These are phyloP conservation scores for Nematolebias whitei DNA, from an alignment of 2,113 vertebrate species.

Conservation along the genomic window DNA sequence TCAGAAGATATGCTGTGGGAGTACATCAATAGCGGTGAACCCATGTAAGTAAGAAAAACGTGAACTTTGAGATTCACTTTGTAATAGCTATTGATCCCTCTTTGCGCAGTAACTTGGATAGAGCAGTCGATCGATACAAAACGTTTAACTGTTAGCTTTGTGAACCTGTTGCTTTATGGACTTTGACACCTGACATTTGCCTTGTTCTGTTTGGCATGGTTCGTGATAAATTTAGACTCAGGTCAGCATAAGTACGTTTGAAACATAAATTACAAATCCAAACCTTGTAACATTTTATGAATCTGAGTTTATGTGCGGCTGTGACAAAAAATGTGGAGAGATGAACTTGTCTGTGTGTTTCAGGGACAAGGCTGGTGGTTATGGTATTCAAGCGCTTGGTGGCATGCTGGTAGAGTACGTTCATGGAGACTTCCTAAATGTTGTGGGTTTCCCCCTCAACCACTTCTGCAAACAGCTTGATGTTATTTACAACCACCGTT, in stretches of 20 bases:
- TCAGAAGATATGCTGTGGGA: constrained; percentile 94
- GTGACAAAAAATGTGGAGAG: neutral
- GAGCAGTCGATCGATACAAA: neutral
- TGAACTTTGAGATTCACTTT: constrained; percentile 11
- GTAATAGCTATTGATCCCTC: constrained; percentile 25
- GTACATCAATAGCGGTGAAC: constrained; percentile 94
- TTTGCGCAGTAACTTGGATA: neutral
- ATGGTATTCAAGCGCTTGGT: constrained; percentile 95
- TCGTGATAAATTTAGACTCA: neutral
- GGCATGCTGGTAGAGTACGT: constrained; percentile 94
- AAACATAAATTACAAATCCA: neutral
- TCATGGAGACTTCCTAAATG: constrained; percentile 91
- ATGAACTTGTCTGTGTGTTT: constrained; percentile 16
- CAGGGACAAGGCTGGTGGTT: constrained; percentile 98
- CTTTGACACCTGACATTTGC: constrained; percentile 49
- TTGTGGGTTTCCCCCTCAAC: constrained; percentile 95
- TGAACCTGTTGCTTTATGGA: constrained; percentile 60
- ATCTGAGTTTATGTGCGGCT: neutral
- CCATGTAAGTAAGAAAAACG: constrained; percentile 85
- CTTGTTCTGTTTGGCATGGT: constrained; percentile 11
- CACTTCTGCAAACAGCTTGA: constrained; percentile 90
- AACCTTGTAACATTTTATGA: neutral
- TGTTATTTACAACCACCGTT: constrained; percentile 72
- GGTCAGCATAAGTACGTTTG: neutral
- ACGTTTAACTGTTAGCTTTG: constrained; percentile 7